Percentiles rank a stretch among this genome's conserved stretches.
phyloP scores from a whole-genome alignment of 2,888 invertebrate genomes.

The Lordiphosa andalusiaca region DNA sequence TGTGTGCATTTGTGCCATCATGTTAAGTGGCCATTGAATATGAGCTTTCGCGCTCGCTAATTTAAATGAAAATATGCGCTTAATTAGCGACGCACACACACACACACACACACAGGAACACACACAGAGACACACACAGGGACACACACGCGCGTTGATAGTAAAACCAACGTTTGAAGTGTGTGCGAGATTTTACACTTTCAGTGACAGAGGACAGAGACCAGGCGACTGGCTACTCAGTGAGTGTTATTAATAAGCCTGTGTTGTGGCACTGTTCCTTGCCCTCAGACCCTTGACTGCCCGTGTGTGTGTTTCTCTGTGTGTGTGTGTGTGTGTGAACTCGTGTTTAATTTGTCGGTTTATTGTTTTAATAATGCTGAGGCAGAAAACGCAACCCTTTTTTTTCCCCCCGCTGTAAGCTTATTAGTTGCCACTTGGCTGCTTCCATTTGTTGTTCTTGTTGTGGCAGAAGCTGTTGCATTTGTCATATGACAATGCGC shows the following conservation, averaged over 20 bases:
- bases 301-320: not conserved
- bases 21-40: slow-evolving; percentile 28
- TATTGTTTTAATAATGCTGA: too few relatives aligned
- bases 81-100: slow-evolving; percentile 49
- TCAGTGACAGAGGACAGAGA: slow-evolving; percentile 17
- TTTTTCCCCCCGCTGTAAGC: too few relatives aligned
- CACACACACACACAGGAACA: slow-evolving; percentile 13
- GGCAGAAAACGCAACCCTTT: too few relatives aligned
- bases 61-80: slow-evolving; percentile 45
- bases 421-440: too few relatives aligned
- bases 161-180: slow-evolving; percentile 34
- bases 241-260: slow-evolving; percentile 69
- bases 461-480: too few relatives aligned
- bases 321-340: not conserved
- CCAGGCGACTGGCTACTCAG: slow-evolving; percentile 11
- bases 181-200: slow-evolving; percentile 59
- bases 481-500: too few relatives aligned
- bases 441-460: too few relatives aligned
- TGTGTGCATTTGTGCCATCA: slow-evolving; percentile 10
- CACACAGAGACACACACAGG: slow-evolving; percentile 19
- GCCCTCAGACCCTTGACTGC: too few relatives aligned
- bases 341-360: too few relatives aligned
- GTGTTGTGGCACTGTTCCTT: slow-evolving; percentile 12
- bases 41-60: slow-evolving; percentile 24
- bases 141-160: slow-evolving; percentile 10